Base-by-base conservation (phyloP, 1,140 invertebrate genomes). In the Nomia melanderi region DNA sequence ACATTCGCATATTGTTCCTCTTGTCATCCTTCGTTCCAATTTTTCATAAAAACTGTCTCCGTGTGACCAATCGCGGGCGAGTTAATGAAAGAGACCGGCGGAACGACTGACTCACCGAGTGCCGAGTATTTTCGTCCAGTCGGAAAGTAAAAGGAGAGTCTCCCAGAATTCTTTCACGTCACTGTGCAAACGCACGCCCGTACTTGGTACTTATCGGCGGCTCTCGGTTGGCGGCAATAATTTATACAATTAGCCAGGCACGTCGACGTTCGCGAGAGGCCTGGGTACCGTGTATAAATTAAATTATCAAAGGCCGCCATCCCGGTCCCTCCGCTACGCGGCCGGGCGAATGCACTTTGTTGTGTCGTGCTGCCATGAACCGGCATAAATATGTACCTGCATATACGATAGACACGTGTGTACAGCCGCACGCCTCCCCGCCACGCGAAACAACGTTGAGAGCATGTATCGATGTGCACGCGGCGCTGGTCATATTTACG, bases 221-320 rank as follows among this genome's bases (percentile, higher is more conserved):
- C 39, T 12, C 41, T 29, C 36, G 76, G 41, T 56, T 59, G 60
- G 23, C 54, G 23, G 79, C 71, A 81, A 87, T 87, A 85, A 86
- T 85, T 87, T 86, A 86, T 85, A 81, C 83, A 86, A 87, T 87
- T 87, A 87, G 80, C 84, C 72, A 66, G 67, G 71, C 70, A 70
- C 77, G 80, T 79, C 60, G 76, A 27, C 65, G 70, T 60, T 23
- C 72, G 72, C 56, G 44, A 79, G 65, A 76, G 50, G 69, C 31
- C 62, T 62, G 67, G n/a, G 57, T 62, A 29, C 71, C 33, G 50
- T 53, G 62, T 76, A 82, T 84, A 84, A 81, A 84, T 85, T 84
- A 84, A 85, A 85, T 85, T 85, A 85, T 84, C 83, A 85, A 84
- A 85, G 79, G 23, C 79, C 57, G 36, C 33, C 54, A 69, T 72